These are phyloP conservation scores for Zoanthus sansibaricus DNA, from an alignment of 92 coral and sea anemone species.

Conservation along the genomic window DNA sequence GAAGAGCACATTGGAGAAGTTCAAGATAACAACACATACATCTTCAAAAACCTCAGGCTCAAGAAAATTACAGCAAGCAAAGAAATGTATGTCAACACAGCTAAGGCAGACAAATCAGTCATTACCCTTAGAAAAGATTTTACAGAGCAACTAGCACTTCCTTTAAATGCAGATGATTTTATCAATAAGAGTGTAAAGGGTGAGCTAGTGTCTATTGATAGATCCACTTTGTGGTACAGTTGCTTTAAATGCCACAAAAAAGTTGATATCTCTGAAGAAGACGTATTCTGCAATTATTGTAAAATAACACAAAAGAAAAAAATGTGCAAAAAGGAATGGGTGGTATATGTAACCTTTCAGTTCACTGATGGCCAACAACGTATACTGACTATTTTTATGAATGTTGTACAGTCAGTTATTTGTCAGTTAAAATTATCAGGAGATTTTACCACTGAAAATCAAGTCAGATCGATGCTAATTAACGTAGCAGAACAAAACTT, in stretches of 20 bases:
- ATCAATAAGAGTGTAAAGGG: conserved; percentile 1
- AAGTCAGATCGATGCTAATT: neutral
- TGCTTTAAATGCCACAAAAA: conserved; percentile 10
- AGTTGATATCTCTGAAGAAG: neutral
- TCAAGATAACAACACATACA: no score
- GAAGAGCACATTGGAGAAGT: no score
- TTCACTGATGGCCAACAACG: neutral
- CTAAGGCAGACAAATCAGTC: neutral
- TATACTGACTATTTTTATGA: neutral
- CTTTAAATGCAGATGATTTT: neutral
- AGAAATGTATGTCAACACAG: neutral
- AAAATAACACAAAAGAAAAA: conserved; percentile 8
- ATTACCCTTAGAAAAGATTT: neutral
- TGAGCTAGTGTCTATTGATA: neutral
- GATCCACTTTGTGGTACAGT: conserved; percentile 7
- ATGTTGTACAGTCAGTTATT: conserved; percentile 2
- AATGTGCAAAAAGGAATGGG: conserved; percentile 11
- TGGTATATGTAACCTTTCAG: conserved; percentile 1
- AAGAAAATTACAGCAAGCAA: neutral
- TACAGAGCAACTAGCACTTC: conserved; percentile 1
- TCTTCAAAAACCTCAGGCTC: neutral
- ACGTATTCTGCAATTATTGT: neutral
- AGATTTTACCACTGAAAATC: neutral
- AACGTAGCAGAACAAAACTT: neutral
- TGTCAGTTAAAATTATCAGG: neutral